A percentile compares a stretch with the other conserved stretches of the same genome.
phyloP scores from a whole-genome alignment of 2,888 invertebrate species.

The Coelopa pilipes region DNA sequence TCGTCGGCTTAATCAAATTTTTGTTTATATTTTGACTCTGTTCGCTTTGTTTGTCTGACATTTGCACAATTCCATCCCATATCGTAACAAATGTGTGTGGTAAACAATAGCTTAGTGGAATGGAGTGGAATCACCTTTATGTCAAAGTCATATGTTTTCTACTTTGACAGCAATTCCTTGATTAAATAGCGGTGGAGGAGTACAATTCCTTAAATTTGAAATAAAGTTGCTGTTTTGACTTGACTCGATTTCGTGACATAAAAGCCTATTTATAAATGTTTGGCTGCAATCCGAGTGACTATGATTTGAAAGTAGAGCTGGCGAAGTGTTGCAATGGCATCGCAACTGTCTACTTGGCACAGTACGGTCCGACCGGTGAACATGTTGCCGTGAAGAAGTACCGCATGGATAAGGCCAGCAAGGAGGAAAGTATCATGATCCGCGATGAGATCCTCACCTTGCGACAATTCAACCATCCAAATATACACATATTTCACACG shows the following conservation, averaged over 20 bases:
- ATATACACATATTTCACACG: conserved; percentile 79
- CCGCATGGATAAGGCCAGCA: conserved; percentile 76
- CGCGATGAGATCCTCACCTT: conserved; percentile 84
- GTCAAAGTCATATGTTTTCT: neutral
- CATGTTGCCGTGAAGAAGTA: conserved; percentile 81
- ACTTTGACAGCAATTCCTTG: no score
- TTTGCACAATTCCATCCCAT: no score
- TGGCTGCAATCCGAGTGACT: conserved; percentile 73
- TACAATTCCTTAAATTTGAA: no score
- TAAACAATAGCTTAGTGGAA: no score
- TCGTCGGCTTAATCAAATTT: no score
- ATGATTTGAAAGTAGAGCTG: conserved; percentile 75
- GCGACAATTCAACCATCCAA: conserved; percentile 81
- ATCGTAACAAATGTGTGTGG: no score
- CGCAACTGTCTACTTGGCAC: conserved; percentile 77
- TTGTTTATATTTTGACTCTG: no score
- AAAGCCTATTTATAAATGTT: conserved; percentile 65
- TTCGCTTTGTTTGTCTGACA: no score
- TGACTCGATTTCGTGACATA: neutral
- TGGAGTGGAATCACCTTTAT: neutral
- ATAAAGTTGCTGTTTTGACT: no score
- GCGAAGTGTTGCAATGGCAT: conserved; percentile 77
- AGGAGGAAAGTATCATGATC: conserved; percentile 70
- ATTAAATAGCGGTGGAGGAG: no score
- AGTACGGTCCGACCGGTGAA: conserved; percentile 74